phyloP scores from a whole-genome alignment of 2,797 vertebrate species.

The Loriculus beryllinus region DNA sequence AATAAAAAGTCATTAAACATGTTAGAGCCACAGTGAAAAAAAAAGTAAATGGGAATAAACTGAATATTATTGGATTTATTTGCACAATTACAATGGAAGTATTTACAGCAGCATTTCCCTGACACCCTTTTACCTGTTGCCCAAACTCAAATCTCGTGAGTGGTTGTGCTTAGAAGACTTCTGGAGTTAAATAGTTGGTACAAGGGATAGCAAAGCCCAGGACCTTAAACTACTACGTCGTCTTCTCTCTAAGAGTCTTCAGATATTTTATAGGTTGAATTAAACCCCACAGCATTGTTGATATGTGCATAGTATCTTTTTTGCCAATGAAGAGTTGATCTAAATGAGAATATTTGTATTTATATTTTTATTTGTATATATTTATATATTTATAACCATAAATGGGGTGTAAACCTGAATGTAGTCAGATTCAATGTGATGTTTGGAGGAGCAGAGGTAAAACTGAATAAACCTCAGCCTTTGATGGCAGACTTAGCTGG shows the following conservation, averaged over 20 bases:
- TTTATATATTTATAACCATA: neutral
- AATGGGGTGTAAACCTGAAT: neutral
- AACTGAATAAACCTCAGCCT: neutral
- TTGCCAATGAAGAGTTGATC: neutral
- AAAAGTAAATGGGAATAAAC: neutral
- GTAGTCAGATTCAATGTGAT: neutral
- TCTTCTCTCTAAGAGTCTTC: neutral
- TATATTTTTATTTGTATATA: neutral
- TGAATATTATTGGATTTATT: neutral
- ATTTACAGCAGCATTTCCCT: neutral
- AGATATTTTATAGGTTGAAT: neutral
- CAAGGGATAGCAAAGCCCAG: neutral
- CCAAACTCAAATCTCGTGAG: neutral
- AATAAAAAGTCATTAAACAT: neutral
- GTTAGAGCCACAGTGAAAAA: neutral
- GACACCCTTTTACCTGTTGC: neutral
- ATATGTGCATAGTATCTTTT: neutral
- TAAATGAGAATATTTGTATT: neutral
- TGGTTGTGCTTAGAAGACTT: neutral
- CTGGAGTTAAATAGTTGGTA: neutral
- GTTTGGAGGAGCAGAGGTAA: neutral
- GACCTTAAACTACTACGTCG: neutral
- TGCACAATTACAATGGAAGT: neutral
- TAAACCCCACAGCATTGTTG: neutral
- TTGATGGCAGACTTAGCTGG: neutral